These are phyloP conservation scores for Notocelia uddmanniana DNA, from an alignment of 2,888 invertebrate genomes.

Conservation along the genomic window DNA sequence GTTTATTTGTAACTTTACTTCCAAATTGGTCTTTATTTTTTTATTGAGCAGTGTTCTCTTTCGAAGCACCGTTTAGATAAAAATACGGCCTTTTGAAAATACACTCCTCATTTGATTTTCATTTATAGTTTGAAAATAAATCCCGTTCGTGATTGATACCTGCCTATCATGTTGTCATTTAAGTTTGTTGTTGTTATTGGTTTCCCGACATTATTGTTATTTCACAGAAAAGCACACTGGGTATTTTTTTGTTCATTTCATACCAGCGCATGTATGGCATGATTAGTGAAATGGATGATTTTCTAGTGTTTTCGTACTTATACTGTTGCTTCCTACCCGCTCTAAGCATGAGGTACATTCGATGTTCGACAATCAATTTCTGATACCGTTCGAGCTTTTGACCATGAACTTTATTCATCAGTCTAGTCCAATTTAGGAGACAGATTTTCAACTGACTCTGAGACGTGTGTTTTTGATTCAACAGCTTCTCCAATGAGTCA, in stretches of 20 bases:
- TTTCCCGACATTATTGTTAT: background rate
- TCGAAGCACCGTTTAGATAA: too few species aligned
- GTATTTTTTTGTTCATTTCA: background rate
- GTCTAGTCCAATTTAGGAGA: background rate
- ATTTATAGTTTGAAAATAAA: too few species aligned
- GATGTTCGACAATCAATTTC: slow-evolving; percentile 4
- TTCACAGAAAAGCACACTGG: background rate
- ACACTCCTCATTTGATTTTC: too few species aligned
- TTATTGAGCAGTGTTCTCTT: too few species aligned
- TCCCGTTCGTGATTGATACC: too few species aligned
- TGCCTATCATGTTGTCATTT: too few species aligned
- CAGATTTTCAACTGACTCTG: background rate
- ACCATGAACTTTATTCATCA: slow-evolving; percentile 3
- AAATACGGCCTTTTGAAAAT: too few species aligned
- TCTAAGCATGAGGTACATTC: slow-evolving; percentile 10
- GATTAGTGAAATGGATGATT: background rate
- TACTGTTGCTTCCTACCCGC: background rate
- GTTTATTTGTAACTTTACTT: too few species aligned
- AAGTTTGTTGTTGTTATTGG: background rate
- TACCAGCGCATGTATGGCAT: background rate
- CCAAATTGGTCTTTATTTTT: background rate
- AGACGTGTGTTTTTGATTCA: slow-evolving; percentile 43
- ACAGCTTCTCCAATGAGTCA: slow-evolving; percentile 83
- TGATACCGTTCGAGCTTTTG: slow-evolving; percentile 4
- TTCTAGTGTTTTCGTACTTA: background rate